Evolutionary conservation across 2,113 vertebrate genomes (phyloP).

Genomic region (Meles meles): DNA sequence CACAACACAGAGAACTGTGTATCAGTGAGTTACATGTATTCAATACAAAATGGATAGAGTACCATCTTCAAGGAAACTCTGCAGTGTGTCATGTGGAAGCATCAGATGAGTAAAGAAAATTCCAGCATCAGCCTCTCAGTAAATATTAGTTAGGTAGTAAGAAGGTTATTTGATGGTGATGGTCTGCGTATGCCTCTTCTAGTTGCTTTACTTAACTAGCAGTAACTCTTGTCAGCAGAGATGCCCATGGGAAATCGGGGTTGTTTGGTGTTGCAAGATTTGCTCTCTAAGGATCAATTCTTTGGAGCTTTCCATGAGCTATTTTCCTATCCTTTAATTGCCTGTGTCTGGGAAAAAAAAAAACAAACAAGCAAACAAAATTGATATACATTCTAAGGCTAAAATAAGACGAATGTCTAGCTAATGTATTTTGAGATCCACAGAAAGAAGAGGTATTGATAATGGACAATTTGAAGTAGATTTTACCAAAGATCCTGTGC

Average conservation of each 20-base stretch:
- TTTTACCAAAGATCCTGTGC: conserved; percentile 75
- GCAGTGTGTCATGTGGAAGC: neutral
- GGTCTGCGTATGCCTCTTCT: conserved; percentile 66
- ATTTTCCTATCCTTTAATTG: conserved; percentile 89
- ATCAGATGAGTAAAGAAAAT: neutral
- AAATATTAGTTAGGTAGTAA: neutral
- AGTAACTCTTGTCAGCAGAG: conserved; percentile 77
- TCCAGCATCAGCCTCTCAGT: neutral
- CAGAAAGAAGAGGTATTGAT: conserved; percentile 69
- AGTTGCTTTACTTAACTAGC: conserved; percentile 66
- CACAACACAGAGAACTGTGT: neutral
- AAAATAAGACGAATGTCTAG: conserved; percentile 81
- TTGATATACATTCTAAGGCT: conserved; percentile 78
- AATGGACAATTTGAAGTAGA: conserved; percentile 75
- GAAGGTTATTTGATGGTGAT: conserved; percentile 68
- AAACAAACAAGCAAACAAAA: conserved; percentile 71
- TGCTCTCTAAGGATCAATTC: conserved; percentile 83
- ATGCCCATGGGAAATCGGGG: conserved; percentile 77
- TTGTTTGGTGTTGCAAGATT: conserved; percentile 83
- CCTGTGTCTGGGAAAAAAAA: conserved; percentile 74
- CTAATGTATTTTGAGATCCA: conserved; percentile 81
- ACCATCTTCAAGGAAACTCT: neutral
- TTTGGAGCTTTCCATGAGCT: conserved; percentile 80
- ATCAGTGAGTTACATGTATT: neutral
- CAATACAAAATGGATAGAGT: neutral